These are phyloP conservation scores for Drosophila lutescens DNA, from an alignment of 2,888 invertebrate species.

Conservation along the genomic window DNA sequence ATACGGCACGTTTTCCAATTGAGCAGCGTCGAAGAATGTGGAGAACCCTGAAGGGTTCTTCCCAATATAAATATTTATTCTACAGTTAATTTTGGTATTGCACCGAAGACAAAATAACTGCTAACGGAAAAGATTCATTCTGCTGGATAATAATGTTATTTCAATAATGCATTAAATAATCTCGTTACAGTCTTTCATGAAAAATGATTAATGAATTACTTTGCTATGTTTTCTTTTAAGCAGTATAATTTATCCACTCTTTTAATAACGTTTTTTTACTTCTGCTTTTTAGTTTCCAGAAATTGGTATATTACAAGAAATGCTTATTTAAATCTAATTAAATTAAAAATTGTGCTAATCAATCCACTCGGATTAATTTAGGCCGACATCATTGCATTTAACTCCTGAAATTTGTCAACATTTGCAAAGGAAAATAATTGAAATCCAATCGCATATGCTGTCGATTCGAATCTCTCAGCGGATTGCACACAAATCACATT, in stretches of 20 bases:
- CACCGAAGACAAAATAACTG: constrained; percentile 2
- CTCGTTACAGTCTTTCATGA: too few species aligned
- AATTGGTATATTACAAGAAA: too few species aligned
- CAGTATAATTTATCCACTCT: too few species aligned
- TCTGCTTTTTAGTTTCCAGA: too few species aligned
- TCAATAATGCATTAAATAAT: too few species aligned
- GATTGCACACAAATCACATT: constrained; percentile 27
- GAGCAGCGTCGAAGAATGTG: constrained; percentile 59
- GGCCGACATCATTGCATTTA: neutral
- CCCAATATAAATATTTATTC: constrained; percentile 34
- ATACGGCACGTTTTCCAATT: constrained; percentile 65
- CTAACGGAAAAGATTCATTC: neutral
- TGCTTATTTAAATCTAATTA: too few species aligned
- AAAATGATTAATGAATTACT: too few species aligned
- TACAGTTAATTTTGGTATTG: constrained; percentile 19
- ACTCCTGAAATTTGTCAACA: neutral
- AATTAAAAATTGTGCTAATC: too few species aligned
- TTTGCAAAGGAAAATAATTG: constrained; percentile 6
- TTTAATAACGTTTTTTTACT: too few species aligned
- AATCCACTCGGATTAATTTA: neutral
- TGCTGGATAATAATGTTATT: too few species aligned
- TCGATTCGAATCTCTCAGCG: constrained; percentile 5
- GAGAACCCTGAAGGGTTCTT: constrained; percentile 38
- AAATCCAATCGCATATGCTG: constrained; percentile 21
- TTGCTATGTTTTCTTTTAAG: too few species aligned